Base-by-base conservation (phyloP, 2,113 vertebrate species). In the Psittacula cyanocephala region DNA sequence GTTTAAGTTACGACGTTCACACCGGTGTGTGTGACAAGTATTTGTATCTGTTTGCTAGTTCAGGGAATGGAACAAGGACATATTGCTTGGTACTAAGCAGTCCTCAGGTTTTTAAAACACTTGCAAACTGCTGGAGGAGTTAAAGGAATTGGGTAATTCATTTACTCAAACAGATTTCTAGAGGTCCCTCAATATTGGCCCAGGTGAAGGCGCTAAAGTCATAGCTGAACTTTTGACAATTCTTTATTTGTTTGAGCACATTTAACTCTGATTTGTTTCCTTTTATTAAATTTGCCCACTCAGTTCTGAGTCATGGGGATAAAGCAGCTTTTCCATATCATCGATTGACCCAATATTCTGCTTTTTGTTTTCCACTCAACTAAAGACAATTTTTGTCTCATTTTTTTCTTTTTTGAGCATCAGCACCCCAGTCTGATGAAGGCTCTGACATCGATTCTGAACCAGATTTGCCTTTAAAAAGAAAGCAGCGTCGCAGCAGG, bases 361-460 rank as follows among this genome's bases (percentile, higher is more conserved):
- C 10, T 1, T 0, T 24, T 47, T 10, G 15, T 13, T 10, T 20
- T 5, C 9, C 13, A 5, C 47, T 52, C 64, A 53, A 52, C 4
- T 76, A 76, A 92, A 91, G 18, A 13, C 95, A 86, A 89, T 60
- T 44, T 90, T 74, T n/a, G 6, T 7, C 11, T 71, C 43, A 57
- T 63, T 33, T 65, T 28, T 39, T 44, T 14, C 74, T 22, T 9
- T 49, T 95, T 94, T 68, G 80, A 97, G 92, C 97, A 92, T 97
- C 98, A 97, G 99, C 99, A 46, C 99, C 99, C 76, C 99, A 99
- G 62, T 99, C 99, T 3, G 99, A 99, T 17, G 99, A 99, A 97
- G 99, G 98, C 49, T 99, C 99, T 6, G 99, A 99, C 75, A 99
- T 99, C 1, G 99, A 99, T 97, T 99, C 99, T 0, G 99, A 99